Evolutionary conservation across 2,888 invertebrate species (phyloP), one percentile per base, ranked within the genome.

Genomic region (Drosophila helvetica): DNA sequence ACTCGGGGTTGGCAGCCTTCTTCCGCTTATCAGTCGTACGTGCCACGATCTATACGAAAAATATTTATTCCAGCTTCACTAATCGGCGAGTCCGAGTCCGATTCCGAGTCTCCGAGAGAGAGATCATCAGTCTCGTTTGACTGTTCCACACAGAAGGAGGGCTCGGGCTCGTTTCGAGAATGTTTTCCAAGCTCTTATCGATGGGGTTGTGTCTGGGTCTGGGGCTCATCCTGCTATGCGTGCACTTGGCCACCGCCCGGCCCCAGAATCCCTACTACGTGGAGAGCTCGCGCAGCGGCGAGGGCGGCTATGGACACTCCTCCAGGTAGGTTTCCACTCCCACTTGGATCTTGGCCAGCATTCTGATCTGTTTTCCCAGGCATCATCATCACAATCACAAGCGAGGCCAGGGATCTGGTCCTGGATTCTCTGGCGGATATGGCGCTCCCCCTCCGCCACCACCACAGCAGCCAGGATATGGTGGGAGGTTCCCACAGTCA

Each of bases 131-230:
- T 88, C 68, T 72, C 46, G 58, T 25, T 62, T 54, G 42, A 72
- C 52, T 67, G 22, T 43, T 52, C 64, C 50, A 33, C 45, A 50
- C 12, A 27, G 38, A 17, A 25, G 52, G 42, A 52, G 52, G 25
- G 7, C 43, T 56, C 45, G 2, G 56, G 38, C n/a, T 18, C n/a
- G 48, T 2, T 12, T 48, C 5, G 25, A 52, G 56, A 15, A 89
- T 84, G 84, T 46, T 51, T 52, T 61, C 27, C 17, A 73, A 61
- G 45, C 33, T 55, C 80, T 79, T 87, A 88, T 88, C 89, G 42
- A 47, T 68, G 46, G 54, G 66, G 8, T 30, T 58, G 38, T 19
- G 30, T 17, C 7, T 70, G 71, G 30, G 30, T 4, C 10, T 87
- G 54, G 57, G 75, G 81, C 82, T 88, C 79, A 52, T 68, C 22